phyloP scores from a whole-genome alignment of 2,888 invertebrate genomes.

The Meandrusa payeni region DNA sequence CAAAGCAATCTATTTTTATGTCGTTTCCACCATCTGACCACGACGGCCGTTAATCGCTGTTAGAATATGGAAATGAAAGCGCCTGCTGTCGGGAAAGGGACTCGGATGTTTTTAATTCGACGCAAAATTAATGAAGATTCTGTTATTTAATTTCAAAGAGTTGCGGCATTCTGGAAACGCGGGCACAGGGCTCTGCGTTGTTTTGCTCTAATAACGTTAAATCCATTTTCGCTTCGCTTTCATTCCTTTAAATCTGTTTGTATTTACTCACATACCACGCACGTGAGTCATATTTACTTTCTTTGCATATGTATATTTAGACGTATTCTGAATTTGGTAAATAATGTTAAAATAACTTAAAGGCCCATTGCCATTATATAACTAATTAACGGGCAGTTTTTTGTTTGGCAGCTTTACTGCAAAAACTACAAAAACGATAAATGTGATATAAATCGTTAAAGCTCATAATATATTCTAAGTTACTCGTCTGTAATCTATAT shows the following conservation, averaged over 20 bases:
- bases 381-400: no score
- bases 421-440: no score
- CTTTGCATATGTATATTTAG: conserved; percentile 3
- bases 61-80: conserved; percentile 60
- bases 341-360: no score
- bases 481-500: no score
- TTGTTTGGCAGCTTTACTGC: no score
- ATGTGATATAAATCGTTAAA: no score
- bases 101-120: conserved; percentile 66
- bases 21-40: conserved; percentile 41
- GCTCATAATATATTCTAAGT: no score
- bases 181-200: conserved; percentile 37
- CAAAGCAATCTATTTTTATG: conserved; percentile 17
- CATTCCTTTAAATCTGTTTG: conserved; percentile 38
- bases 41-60: conserved; percentile 58
- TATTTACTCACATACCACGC: conserved; percentile 33
- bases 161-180: conserved; percentile 34
- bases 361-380: no score
- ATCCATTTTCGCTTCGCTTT: conserved; percentile 37
- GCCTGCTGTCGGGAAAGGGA: conserved; percentile 47
- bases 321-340: conserved; percentile 1
- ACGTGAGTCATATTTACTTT: conserved; percentile 34
- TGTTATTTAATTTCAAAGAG: conserved; percentile 48
- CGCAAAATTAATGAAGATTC: conserved; percentile 62
- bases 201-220: conserved; percentile 38